Evolutionary conservation across 2,797 vertebrate species (phyloP).

Genomic region (Cynodonichthys magdalenae): DNA sequence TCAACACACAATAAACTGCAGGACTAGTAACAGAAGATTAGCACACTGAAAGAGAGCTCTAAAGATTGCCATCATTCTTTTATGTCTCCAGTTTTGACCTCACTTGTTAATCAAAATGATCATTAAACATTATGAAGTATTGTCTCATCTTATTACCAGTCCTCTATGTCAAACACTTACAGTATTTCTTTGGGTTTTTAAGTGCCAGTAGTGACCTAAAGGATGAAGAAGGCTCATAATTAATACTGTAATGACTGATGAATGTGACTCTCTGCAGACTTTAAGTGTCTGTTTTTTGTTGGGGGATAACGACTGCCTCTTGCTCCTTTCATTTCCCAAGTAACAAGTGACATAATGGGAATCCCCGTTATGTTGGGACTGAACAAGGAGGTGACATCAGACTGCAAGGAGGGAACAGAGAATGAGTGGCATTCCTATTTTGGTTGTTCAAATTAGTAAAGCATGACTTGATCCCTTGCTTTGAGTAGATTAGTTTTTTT

Average conservation of each 20-base stretch:
- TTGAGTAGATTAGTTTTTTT: not conserved
- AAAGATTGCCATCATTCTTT: no score
- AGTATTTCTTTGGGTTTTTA: conserved; percentile 33
- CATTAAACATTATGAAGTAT: conserved; percentile 12
- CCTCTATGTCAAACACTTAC: conserved; percentile 7
- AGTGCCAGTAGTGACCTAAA: conserved; percentile 12
- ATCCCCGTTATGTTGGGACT: conserved; percentile 42
- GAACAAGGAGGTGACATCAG: conserved; percentile 52
- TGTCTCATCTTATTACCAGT: conserved; percentile 5
- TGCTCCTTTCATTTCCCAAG: conserved; percentile 18
- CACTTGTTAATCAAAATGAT: not conserved
- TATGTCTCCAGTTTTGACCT: not conserved
- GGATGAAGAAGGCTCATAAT: conserved; percentile 51
- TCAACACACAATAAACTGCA: no score
- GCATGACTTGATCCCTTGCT: not conserved
- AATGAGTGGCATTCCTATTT: conserved; percentile 13
- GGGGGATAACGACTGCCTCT: conserved; percentile 36
- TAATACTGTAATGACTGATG: conserved; percentile 29
- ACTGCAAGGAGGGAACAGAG: conserved; percentile 17
- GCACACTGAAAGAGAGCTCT: no score
- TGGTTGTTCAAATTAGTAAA: not conserved
- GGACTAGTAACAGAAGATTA: no score
- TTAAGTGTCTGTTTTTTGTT: conserved; percentile 48
- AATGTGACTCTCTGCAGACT: not conserved
- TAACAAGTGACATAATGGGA: conserved; percentile 62